Conservation (phyloP, 1,140 invertebrate species). For the Lepidostoma basale region DNA sequence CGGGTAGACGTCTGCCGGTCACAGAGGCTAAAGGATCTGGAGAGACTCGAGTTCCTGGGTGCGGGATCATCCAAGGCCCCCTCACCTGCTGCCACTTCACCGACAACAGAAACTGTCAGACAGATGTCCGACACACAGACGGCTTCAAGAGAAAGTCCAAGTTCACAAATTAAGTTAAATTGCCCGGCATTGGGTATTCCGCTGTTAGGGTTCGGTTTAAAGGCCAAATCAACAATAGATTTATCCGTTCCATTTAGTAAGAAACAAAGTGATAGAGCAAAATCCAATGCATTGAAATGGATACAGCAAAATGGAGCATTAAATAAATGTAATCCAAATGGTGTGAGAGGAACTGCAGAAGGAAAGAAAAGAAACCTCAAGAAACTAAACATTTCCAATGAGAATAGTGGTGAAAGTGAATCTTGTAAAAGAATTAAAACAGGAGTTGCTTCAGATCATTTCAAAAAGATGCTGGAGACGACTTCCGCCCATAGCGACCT, state of each 20-base stretch:
- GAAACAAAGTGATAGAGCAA: conserved; percentile 64
- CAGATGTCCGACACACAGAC: too few species aligned
- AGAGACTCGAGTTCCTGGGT: conserved; percentile 65
- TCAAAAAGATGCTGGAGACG: conserved; percentile 79
- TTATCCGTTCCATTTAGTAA: conserved; percentile 65
- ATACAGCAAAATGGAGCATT: conserved; percentile 70
- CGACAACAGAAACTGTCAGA: background rate
- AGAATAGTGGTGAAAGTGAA: conserved; percentile 58
- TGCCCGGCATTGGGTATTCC: conserved; percentile 40
- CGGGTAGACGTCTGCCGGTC: conserved; percentile 64
- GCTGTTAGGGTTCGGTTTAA: conserved; percentile 54
- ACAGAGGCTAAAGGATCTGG: conserved; percentile 65
- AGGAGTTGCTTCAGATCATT: conserved; percentile 67
- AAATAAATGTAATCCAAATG: conserved; percentile 72
- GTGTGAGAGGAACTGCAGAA: conserved; percentile 62
- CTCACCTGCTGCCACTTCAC: background rate
- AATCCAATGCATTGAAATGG: conserved; percentile 71
- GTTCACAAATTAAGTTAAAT: conserved; percentile 40
- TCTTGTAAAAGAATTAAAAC: conserved; percentile 53
- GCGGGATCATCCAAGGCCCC: conserved; percentile 45
- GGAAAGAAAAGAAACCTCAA: conserved; percentile 63
- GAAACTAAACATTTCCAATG: conserved; percentile 57
- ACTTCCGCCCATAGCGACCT: conserved; percentile 80
- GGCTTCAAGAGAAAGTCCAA: too few species aligned
- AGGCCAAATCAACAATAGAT: conserved; percentile 64